Base-by-base conservation (phyloP, 2,888 invertebrate genomes). In the Cephus sareptanus region DNA sequence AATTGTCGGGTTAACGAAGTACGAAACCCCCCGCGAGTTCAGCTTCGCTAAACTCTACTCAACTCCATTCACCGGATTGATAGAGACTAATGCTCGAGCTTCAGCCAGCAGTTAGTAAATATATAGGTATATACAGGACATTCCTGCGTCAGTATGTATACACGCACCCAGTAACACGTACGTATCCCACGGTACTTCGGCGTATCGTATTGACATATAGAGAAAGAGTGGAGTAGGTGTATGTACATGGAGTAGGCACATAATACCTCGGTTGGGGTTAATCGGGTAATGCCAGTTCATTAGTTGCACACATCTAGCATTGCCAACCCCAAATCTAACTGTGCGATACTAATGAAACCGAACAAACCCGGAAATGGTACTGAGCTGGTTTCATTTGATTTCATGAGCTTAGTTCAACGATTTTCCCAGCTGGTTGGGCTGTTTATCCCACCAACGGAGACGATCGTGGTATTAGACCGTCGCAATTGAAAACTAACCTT, bases 281-380 rank as follows among this genome's bases (percentile, higher is more conserved):
- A 90, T 90, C 87, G 89, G 83, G 84, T 87, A 86, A 89, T 87
- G 86, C 86, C 87, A 89, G 89, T 90, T 90, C 90, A 90, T 90
- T 90, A 90, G 88, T 87, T 86, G 89, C 87, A 84, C 86, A 83
- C 84, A 85, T 85, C 75, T 79, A 69, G 77, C 75, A 79, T 79
- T 83, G 83, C 80, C 82, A 85, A 83, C 80, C 80, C 80, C 56
- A 56, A 80, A 82, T 82, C 81, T 81, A 83, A 84, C 83, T 85
- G 83, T 78, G 83, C 84, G 85, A 86, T 84, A 81, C 83, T 86
- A 87, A 88, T 89, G 87, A 87, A 89, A 88, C 87, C 85, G 85
- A 87, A 88, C 85, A 83, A 84, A 82, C 84, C 85, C 83, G 87
- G 86, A 85, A 89, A 87, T 85, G 83, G 84, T 83, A 84, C 82